These are phyloP conservation scores for Raja brachyura DNA, from an alignment of 2,113 vertebrate genomes.

Conservation along the genomic window DNA sequence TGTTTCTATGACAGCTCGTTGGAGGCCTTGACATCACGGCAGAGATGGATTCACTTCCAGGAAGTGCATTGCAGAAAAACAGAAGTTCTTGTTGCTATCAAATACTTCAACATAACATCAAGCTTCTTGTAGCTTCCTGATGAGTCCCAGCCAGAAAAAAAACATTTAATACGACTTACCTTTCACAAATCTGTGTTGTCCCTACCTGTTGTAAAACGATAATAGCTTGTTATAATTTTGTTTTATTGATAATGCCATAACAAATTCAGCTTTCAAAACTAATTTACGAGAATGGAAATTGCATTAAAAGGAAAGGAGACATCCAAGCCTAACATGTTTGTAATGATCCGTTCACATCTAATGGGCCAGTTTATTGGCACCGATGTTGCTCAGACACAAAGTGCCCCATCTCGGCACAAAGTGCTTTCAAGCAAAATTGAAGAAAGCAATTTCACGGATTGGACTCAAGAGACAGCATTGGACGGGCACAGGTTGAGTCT, in stretches of 20 bases:
- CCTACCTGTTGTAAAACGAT: no score
- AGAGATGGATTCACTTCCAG: no score
- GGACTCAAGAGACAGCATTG: not conserved
- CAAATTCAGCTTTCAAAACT: not conserved
- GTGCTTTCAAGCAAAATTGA: not conserved
- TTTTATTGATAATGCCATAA: not conserved
- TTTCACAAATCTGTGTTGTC: no score
- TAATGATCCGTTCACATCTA: not conserved
- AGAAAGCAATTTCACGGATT: not conserved
- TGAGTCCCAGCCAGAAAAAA: no score
- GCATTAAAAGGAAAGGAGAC: not conserved
- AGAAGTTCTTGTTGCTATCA: no score
- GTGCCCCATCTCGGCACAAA: not conserved
- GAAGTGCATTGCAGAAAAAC: no score
- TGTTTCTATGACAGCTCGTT: no score
- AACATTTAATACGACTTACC: no score
- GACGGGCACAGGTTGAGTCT: not conserved
- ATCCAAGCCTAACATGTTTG: not conserved
- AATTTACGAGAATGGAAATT: not conserved
- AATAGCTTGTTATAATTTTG: not conserved
- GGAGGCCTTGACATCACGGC: no score
- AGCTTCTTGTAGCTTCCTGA: no score
- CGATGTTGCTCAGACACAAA: not conserved
- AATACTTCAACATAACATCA: no score
- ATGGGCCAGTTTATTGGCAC: not conserved